Evolutionary conservation across 2,888 invertebrate species (phyloP), one percentile per base, ranked within the genome.

Genomic region (Catocala nupta): DNA sequence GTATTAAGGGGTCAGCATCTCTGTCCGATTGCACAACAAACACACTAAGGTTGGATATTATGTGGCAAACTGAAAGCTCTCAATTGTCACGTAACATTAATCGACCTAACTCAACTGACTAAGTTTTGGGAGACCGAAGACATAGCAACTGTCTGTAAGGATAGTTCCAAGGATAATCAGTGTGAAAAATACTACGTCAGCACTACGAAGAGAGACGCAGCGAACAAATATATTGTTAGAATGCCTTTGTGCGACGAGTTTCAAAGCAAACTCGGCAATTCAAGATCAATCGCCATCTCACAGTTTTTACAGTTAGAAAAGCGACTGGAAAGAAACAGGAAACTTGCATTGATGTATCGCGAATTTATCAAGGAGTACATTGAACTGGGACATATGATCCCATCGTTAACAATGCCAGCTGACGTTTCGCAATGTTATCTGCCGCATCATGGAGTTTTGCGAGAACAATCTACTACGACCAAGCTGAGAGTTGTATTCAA

Each of bases 271-370:
- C 9, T 58, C 10, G 65, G 65, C 4, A 25, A 61, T n/a, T 61
- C 65, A 2, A 57, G 16, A 47, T 45, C 65, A 48, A 12, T 9
- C 2, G 66, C 59, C 0, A 53, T 63, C 34, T 47, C 55, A 11
- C 59, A 66, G 50, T 66, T 59, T 54, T 45, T 56, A 5, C 56
- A 66, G 33, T 10, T 33, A 36, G 59, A 66, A 47, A 63, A 59
- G 51, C 11, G 42, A 5, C 33, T n/a, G 7, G 44, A 44, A 11
- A 10, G n/a, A n/a, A 44, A 44, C 1, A 44, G 11, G 1, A n/a
- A 5, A 6, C n/a, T 44, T 5, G 44, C 44, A 11, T n/a, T 44
- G n/a, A 44, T 44, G 44, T 44, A 44, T 3, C 44, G 44, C 10
- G n/a, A n/a, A 5, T 44, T 44, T 11, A 44, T 44, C 10, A 44